Evolutionary conservation across 2,113 vertebrate species (phyloP), one percentile per base, ranked within the genome.

Genomic region (Tapirus terrestris): DNA sequence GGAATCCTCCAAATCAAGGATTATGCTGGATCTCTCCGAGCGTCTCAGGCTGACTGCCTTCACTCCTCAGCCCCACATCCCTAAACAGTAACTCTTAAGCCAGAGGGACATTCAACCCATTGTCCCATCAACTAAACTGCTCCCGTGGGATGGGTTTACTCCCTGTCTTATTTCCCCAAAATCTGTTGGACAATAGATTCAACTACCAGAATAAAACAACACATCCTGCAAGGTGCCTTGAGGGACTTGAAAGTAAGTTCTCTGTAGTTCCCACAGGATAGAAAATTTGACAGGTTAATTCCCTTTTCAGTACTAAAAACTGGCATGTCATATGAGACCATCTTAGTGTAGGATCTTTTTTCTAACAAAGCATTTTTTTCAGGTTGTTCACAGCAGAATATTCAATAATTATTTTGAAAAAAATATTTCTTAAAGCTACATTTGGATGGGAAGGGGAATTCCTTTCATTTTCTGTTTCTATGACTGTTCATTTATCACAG

Each of bases 331-430:
- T 33, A 48, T 5, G 25, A 88, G n/a, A 65, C 51, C 21, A 88
- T 73, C 36, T 82, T 68, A 33, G n/a, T 6, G 0, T 13, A 31
- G n/a, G 53, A 5, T 61, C 48, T 43, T 93, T 96, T 95, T 77
- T 51, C 23, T 89, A 73, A 87, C 48, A 48, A 75, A 96, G 13
- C 67, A 81, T 87, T 95, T 65, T 70, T 85, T 94, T 73, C 29
- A 76, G 51, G 61, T 12, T 80, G 7, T 61, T 94, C 39, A 70
- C 23, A 73, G 73, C 33, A 93, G 56, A 79, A 53, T 65, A 73
- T 65, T 80, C 33, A n/a, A 73, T n/a, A 61, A 85, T 85, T 79
- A 95, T 79, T 95, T 65, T 65, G 4, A 61, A 81, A 81, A 83
- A 83, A 58, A 48, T 33, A 18, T 21, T 45, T 88, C 72, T 93